phyloP scores from a whole-genome alignment of 2,797 vertebrate genomes.

The Sebastolobus altivelis region DNA sequence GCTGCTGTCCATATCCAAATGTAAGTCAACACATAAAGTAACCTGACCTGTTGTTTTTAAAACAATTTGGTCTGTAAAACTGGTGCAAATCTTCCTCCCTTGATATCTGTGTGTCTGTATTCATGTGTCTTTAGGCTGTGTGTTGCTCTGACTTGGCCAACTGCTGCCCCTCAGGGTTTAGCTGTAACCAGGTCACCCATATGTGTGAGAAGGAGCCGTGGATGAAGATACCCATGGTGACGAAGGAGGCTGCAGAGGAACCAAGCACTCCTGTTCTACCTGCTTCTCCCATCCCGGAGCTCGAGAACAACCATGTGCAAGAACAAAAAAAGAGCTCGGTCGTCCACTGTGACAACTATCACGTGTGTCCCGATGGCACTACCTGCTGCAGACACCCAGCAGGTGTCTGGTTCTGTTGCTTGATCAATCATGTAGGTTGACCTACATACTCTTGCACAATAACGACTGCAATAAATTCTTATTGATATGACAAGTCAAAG shows the following conservation, averaged over 20 bases:
- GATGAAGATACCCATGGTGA: conserved; percentile 56
- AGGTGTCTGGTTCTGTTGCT: conserved; percentile 77
- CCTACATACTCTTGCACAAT: not conserved
- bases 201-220: conserved; percentile 68
- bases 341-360: conserved; percentile 67
- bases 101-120: not conserved
- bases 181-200: conserved; percentile 56
- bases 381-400: conserved; percentile 78
- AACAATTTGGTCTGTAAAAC: not conserved
- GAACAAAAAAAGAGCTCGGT: conserved; percentile 25
- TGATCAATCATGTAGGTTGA: conserved; percentile 61
- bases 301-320: not conserved
- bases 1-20: conserved; percentile 77
- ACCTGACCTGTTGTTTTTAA: not conserved
- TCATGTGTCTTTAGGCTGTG: conserved; percentile 69
- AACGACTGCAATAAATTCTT: not conserved
- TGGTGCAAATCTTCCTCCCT: not conserved
- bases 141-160: conserved; percentile 80
- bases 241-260: conserved; percentile 46
- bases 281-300: conserved; percentile 1
- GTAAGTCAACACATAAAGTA: conserved; percentile 57
- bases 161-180: conserved; percentile 79
- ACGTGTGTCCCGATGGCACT: conserved; percentile 53
- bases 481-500: not conserved
- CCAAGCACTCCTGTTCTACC: not conserved